Percentiles rank a stretch among this genome's conserved stretches.
Conservation (phyloP, 92 coral and sea anemone genomes). For the Palythoa caribaeorum region DNA sequence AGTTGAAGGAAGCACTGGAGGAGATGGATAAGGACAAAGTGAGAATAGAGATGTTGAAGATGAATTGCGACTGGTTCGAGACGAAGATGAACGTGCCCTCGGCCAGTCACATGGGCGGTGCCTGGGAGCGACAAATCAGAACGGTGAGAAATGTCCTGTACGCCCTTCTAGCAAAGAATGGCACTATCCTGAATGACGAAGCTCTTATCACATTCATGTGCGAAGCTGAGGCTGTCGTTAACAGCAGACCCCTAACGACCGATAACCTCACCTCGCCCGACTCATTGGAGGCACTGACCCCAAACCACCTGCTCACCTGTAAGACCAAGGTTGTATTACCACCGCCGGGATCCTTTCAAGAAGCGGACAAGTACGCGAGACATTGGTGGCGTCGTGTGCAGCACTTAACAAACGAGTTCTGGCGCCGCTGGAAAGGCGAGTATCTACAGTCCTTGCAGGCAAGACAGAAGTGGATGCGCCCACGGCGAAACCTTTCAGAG, state of each 20-base stretch:
- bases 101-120: slow-evolving; percentile 64
- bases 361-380: slow-evolving; percentile 42
- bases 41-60: slow-evolving; percentile 40
- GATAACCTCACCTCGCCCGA: slow-evolving; percentile 37
- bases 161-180: slow-evolving; percentile 31
- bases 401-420: slow-evolving; percentile 47
- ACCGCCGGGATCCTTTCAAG: slow-evolving; percentile 53
- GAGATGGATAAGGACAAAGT: slow-evolving; percentile 57
- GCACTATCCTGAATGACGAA: slow-evolving; percentile 48
- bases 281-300: slow-evolving; percentile 41
- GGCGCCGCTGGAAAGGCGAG: slow-evolving; percentile 47
- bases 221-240: slow-evolving; percentile 58
- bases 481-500: slow-evolving; percentile 28
- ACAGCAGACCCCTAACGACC: slow-evolving; percentile 53
- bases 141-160: slow-evolving; percentile 48
- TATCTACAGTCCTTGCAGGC: slow-evolving; percentile 40
- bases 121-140: slow-evolving; percentile 59
- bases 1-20: slow-evolving; percentile 39
- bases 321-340: slow-evolving; percentile 49
- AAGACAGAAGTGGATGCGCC: slow-evolving; percentile 49
- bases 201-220: slow-evolving; percentile 30
- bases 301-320: slow-evolving; percentile 47
- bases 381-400: slow-evolving; percentile 66
- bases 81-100: slow-evolving; percentile 46
- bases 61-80: slow-evolving; percentile 54